These are phyloP conservation scores for Phalacrocorax pelagicus DNA, from an alignment of 2,113 vertebrate genomes.

Conservation along the genomic window DNA sequence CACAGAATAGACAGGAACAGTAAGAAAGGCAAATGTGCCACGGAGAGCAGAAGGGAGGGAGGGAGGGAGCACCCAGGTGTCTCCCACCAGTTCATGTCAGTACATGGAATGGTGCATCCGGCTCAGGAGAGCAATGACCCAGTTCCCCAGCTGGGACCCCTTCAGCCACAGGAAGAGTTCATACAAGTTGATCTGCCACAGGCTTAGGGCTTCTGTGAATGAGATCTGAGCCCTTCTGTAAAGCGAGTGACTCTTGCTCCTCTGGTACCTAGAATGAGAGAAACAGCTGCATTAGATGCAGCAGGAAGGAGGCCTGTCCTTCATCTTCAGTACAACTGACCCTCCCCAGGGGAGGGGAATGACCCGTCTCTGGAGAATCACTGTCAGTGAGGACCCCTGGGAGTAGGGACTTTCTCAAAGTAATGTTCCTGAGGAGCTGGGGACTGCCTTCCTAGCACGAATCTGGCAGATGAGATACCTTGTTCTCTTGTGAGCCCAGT, in stretches of 20 bases:
- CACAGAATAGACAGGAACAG: neutral
- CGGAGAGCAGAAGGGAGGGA: neutral
- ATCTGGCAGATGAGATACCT: neutral
- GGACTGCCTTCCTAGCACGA: neutral
- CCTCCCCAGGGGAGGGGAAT: neutral
- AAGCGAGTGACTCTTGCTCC: slow-evolving; percentile 75
- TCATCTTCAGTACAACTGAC: neutral
- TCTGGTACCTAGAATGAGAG: slow-evolving; percentile 80
- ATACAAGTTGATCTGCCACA: slow-evolving; percentile 85
- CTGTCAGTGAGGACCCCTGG: neutral
- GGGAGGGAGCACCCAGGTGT: neutral
- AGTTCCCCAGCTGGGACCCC: slow-evolving; percentile 72
- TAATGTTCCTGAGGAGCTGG: neutral
- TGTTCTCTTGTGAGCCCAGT: neutral
- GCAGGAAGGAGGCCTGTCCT: neutral
- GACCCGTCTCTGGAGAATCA: neutral
- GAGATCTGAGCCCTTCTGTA: slow-evolving; percentile 80
- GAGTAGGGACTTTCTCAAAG: neutral
- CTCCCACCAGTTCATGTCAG: slow-evolving; percentile 48
- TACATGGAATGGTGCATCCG: slow-evolving; percentile 55
- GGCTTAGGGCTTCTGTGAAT: slow-evolving; percentile 75
- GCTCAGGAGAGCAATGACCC: slow-evolving; percentile 75
- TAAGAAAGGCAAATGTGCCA: neutral
- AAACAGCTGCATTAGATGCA: slow-evolving; percentile 18
- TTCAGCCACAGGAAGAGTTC: slow-evolving; percentile 83